Evolutionary conservation across 2,113 vertebrate genomes (phyloP).

Genomic region (Tylochromis polylepis): DNA sequence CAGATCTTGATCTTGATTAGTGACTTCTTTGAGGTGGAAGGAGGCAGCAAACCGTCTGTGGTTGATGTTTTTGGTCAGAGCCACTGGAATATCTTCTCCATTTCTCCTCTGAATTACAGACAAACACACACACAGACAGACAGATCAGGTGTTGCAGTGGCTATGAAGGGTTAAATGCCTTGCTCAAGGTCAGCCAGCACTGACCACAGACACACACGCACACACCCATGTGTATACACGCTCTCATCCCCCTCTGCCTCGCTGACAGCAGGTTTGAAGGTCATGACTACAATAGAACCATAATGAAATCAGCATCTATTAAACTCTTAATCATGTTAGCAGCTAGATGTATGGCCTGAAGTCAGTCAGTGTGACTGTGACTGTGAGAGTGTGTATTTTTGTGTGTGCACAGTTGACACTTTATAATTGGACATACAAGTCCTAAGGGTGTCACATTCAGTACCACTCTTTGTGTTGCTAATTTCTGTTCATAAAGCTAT

Average conservation of each 20-base stretch:
- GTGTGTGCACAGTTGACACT: not conserved
- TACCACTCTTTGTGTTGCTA: not conserved
- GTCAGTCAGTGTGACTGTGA: not conserved
- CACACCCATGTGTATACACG: not conserved
- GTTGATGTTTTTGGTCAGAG: constrained; percentile 96
- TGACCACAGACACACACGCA: not conserved
- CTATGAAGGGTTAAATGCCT: constrained; percentile 15
- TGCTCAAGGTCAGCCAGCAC: constrained; percentile 38
- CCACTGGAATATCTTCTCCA: constrained; percentile 95
- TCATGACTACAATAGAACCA: constrained; percentile 56
- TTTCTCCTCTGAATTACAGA: constrained; percentile 81
- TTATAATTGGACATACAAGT: not conserved
- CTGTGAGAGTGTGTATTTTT: not conserved
- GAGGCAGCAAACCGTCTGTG: constrained; percentile 95
- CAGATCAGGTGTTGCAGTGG: not conserved
- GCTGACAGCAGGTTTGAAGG: constrained; percentile 63
- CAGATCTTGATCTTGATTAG: constrained; percentile 90
- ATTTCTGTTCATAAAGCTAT: not conserved
- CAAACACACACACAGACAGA: not conserved
- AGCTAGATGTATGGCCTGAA: constrained; percentile 39
- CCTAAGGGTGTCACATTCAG: not conserved
- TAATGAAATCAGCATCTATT: constrained; percentile 69
- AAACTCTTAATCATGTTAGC: constrained; percentile 63
- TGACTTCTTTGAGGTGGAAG: constrained; percentile 92
- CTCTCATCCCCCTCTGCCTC: not conserved